phyloP scores from a whole-genome alignment of 1,140 invertebrate species.

The Drosophila arizonae region DNA sequence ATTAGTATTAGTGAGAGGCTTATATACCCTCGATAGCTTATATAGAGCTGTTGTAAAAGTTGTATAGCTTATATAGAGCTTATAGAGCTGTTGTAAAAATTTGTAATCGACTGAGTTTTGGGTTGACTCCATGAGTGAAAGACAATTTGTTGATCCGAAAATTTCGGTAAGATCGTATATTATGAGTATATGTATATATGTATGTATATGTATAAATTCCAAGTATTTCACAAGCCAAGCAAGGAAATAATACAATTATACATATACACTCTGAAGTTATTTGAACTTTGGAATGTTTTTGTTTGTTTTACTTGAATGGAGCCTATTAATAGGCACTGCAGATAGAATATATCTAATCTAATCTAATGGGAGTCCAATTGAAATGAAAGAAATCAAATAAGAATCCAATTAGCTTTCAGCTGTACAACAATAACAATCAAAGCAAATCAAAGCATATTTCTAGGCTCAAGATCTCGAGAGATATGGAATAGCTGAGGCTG shows the following conservation, averaged over 20 bases:
- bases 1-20: no score
- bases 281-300: neutral
- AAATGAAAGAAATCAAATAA: neutral
- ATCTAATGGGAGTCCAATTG: neutral
- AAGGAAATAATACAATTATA: neutral
- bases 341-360: neutral
- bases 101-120: no score
- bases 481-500: neutral
- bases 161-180: no score
- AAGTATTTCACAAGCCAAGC: no score
- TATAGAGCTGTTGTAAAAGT: no score
- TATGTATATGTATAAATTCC: no score
- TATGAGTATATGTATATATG: no score
- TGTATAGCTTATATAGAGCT: no score
- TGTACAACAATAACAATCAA: neutral
- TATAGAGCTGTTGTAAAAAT: no score
- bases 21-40: no score
- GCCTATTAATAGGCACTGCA: neutral
- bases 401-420: neutral
- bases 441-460: constrained; percentile 1
- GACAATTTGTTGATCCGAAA: no score
- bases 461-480: neutral
- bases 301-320: neutral
- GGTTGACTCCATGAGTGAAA: no score
- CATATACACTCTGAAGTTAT: neutral